These are phyloP conservation scores for Marmota flaviventris DNA, from an alignment of 2,113 vertebrate species.

Conservation along the genomic window DNA sequence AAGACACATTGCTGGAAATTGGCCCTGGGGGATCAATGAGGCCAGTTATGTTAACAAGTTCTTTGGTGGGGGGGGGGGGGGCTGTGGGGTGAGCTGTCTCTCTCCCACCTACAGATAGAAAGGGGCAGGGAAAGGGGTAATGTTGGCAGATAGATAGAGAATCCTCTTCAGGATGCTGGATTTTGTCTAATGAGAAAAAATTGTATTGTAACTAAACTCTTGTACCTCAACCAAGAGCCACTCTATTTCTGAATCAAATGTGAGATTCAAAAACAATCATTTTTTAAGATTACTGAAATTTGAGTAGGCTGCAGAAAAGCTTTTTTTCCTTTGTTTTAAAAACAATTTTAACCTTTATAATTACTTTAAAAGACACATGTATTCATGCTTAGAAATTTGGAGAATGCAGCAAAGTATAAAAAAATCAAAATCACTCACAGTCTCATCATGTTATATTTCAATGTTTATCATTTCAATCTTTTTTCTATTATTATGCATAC, in stretches of 20 bases:
- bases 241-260: neutral
- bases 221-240: neutral
- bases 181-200: slow-evolving; percentile 5
- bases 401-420: neutral
- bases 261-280: slow-evolving; percentile 25
- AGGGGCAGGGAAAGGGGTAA: neutral
- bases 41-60: neutral
- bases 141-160: neutral
- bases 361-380: slow-evolving; percentile 28
- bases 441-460: neutral
- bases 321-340: neutral
- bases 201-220: slow-evolving; percentile 30
- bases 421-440: neutral
- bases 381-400: neutral
- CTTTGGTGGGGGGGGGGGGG: neutral
- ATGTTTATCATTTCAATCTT: neutral
- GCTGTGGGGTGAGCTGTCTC: too few relatives aligned
- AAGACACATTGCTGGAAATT: neutral
- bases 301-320: neutral
- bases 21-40: neutral
- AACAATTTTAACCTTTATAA: slow-evolving; percentile 47
- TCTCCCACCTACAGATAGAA: neutral
- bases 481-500: neutral
- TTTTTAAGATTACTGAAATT: neutral
- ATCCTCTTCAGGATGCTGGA: neutral